Base-by-base conservation (phyloP, 2,113 vertebrate species). In the Astur gentilis region DNA sequence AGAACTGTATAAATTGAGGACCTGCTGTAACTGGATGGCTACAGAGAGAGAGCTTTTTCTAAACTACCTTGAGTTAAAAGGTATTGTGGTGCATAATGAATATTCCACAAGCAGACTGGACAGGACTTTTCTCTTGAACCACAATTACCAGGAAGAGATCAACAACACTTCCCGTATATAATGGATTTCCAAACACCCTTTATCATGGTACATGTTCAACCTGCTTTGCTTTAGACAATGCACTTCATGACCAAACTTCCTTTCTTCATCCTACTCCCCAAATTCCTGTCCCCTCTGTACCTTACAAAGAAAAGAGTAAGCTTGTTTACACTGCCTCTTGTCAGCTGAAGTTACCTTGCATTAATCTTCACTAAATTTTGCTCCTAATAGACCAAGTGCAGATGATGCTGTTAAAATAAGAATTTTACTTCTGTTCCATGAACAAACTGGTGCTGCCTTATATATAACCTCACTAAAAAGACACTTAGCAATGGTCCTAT, bases 191-290 rank as follows among this genome's bases (percentile, higher is more conserved):
- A 81, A 95, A 86, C 61, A 93, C 10, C 14, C 42, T 66, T 83
- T 49, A 70, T 45, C 3, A 4, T 2, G 4, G 50, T 31, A 91
- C 0, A 0, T 36, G 38, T 40, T 87, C 52, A 78, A 60, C 38
- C 17, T 67, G 49, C n/a, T 94, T 89, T 71, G 44, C 49, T 91
- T 85, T 42, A 83, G 29, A 67, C 36, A 67, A 67, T 6, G 6
- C 10, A 83, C 75, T 82, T 75, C 23, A 52, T 9, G 29, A 81
- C 13, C 79, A 50, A 83, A 81, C 6, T 10, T 92, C 21, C 22
- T 66, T 76, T 92, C 54, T 45, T 75, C 32, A 80, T 23, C 25
- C 29, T 62, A 42, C 34, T 86, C 49, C 23, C 18, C 15, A 75
- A 89, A 94, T n/a, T 80, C 18, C 10, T 44, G 40, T 21, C 27